phyloP scores from a whole-genome alignment of 2,113 vertebrate genomes.

The Microcebus jonahi region DNA sequence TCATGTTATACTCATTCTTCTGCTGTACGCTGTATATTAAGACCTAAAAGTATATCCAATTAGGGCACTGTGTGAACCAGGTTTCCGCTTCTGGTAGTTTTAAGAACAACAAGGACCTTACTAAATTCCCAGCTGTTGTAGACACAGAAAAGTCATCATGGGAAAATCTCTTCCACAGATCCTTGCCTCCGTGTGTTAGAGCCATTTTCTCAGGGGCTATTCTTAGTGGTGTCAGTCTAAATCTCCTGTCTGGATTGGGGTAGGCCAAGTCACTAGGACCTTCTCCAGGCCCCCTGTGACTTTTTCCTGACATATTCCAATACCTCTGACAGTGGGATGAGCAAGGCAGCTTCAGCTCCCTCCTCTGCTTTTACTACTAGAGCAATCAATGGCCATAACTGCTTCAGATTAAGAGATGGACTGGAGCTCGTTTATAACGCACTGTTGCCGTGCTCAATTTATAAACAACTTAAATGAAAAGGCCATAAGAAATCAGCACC shows the following conservation, averaged over 20 bases:
- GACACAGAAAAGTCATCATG: background rate
- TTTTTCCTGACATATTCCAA: background rate
- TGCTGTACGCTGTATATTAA: slow-evolving; percentile 50
- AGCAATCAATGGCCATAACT: slow-evolving; percentile 41
- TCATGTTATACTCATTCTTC: slow-evolving; percentile 43
- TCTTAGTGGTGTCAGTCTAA: background rate
- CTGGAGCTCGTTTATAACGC: slow-evolving; percentile 44
- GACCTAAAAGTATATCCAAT: slow-evolving; percentile 48
- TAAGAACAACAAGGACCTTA: background rate
- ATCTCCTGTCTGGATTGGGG: background rate
- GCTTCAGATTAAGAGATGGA: slow-evolving; percentile 35
- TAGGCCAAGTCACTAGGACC: background rate
- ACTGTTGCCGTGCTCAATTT: slow-evolving; percentile 59
- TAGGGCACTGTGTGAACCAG: slow-evolving; percentile 2
- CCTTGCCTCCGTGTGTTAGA: background rate
- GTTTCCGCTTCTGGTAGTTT: slow-evolving; percentile 39
- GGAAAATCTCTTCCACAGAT: slow-evolving; percentile 36
- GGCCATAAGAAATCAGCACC: slow-evolving; percentile 67
- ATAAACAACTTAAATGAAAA: slow-evolving; percentile 81
- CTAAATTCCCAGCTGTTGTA: background rate
- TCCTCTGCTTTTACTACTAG: background rate
- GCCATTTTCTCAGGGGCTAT: slow-evolving; percentile 3
- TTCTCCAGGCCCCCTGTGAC: background rate
- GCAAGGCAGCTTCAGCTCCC: background rate
- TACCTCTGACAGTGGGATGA: background rate